Evolutionary conservation across 2,113 vertebrate species (phyloP), one percentile per base, ranked within the genome.

Genomic region (Dasyornis broadbenti): DNA sequence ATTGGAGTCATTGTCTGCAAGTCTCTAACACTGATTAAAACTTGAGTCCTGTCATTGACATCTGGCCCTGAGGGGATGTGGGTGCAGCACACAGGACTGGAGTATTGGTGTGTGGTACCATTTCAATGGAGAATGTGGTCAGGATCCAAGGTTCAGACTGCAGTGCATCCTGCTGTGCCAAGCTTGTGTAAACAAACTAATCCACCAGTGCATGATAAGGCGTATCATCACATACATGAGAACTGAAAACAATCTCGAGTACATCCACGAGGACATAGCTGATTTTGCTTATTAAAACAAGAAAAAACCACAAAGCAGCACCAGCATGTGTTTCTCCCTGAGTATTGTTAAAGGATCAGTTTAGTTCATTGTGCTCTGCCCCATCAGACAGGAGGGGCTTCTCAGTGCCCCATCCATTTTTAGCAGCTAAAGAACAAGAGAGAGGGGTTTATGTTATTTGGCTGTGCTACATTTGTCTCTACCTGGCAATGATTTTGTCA

Each of bases 401-500:
- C 69, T 60, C n/a, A 90, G 30, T 3, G 3, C 11, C 21, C 30
- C 16, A 9, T 89, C 27, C 60, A 61, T 90, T 79, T 90, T 64
- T 13, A 83, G 52, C 54, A 86, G 64, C 30, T 47, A 75, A 83
- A 92, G 44, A 89, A 61, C 70, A 65, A 39, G 63, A 39, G 16
- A 76, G 37, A 73, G 15, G 42, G 54, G 15, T 92, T 95, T 90
- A 92, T 72, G n/a, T 81, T 79, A 94, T 70, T 90, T 20, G 3
- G 11, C 53, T 92, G 72, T 60, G 72, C 77, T 93, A 71, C 72
- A 68, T 92, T 96, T 93, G 79, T 89, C 72, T 93, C 80, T 84
- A 81, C 86, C 88, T 93, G 82, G 90, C 90, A 92, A 86, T 21
- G 13, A 84, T 57, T 95, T 90, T 69, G n/a, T 73, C 20, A 0